Base-by-base conservation (phyloP, 2,888 invertebrate genomes). In the Amiota mariae region DNA sequence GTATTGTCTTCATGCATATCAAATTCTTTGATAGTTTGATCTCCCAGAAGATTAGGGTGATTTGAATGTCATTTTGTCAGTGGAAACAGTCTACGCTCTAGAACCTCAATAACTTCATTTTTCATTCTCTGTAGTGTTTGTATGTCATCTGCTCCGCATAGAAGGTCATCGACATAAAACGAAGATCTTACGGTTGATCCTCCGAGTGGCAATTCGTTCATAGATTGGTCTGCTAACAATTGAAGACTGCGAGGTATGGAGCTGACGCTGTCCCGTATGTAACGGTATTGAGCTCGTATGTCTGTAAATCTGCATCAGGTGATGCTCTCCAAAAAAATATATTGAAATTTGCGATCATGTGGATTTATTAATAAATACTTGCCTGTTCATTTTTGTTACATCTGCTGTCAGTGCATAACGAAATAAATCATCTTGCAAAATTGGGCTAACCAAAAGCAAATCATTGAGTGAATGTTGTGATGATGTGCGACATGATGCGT, bases 141-240 rank as follows among this genome's bases (percentile, higher is more conserved):
- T 49, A 74, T 70, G 20, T 56, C 70, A 54, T 73, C 64, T 20
- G 78, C 76, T 15, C 77, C 78, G 71, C 75, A 49, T 49, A 49
- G 49, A 47, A 80, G 18, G 54, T 78, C 79, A 11, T 77, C 79
- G 1, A 76, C 76, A 48, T 80, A 78, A 54, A 77, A 74, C 12
- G 64, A 66, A 10, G 77, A 72, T 59, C 71, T 73, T 20, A 74
- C 57, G 6, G 66, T 47, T 0, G 54, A 70, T n/a, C 73, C 15
- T 20, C 74, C 77, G 68, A 78, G 11, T 71, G 49, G 49, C 18
- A 70, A 76, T 47, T 73, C 15, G 2, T 59, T 15, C 11, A 47
- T 3, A 72, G 72, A 74, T 18, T 73, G 64, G 8, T 77, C 77
- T 70, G 76, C 75, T 11, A 78, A 56, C 64, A 61, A 76, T 12